phyloP scores from a whole-genome alignment of 35 echinoderm and acorn worm species.

The Ophiothrix spiculata region DNA sequence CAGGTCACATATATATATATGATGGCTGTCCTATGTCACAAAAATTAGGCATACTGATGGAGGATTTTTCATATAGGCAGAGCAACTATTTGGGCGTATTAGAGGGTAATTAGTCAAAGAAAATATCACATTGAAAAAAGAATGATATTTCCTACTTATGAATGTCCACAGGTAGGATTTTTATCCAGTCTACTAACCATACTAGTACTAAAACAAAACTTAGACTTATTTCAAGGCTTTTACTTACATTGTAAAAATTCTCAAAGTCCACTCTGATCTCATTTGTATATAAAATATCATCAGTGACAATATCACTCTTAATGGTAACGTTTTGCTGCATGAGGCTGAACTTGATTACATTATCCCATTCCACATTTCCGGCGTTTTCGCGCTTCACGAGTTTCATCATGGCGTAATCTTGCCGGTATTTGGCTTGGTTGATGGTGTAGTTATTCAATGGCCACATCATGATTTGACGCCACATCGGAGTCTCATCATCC shows the following conservation, averaged over 20 bases:
- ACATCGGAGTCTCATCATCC: conserved; percentile 91
- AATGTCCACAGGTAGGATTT: too few relatives aligned
- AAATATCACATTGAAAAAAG: too few relatives aligned
- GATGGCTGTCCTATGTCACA: too few relatives aligned
- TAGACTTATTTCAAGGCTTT: too few relatives aligned
- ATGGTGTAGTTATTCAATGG: conserved; percentile 70
- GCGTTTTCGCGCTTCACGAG: neutral
- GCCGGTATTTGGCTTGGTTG: conserved; percentile 79
- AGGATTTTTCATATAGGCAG: too few relatives aligned
- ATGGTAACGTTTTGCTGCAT: conserved; percentile 60
- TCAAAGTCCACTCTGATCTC: conserved; percentile 21
- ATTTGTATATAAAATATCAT: neutral
- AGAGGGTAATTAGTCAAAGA: too few relatives aligned
- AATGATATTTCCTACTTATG: too few relatives aligned
- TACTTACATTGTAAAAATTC: conserved; percentile 29
- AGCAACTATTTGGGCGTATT: too few relatives aligned
- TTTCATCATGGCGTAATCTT: conserved; percentile 11
- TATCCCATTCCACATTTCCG: neutral
- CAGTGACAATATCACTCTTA: neutral
- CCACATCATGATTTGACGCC: conserved; percentile 73
- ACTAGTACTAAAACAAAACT: too few relatives aligned
- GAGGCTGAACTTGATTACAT: neutral
- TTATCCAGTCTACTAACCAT: too few relatives aligned
- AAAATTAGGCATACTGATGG: too few relatives aligned
- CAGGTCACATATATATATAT: too few relatives aligned